These are phyloP conservation scores for Stictocephala bisonia DNA, from an alignment of 2,888 invertebrate genomes.

Conservation along the genomic window DNA sequence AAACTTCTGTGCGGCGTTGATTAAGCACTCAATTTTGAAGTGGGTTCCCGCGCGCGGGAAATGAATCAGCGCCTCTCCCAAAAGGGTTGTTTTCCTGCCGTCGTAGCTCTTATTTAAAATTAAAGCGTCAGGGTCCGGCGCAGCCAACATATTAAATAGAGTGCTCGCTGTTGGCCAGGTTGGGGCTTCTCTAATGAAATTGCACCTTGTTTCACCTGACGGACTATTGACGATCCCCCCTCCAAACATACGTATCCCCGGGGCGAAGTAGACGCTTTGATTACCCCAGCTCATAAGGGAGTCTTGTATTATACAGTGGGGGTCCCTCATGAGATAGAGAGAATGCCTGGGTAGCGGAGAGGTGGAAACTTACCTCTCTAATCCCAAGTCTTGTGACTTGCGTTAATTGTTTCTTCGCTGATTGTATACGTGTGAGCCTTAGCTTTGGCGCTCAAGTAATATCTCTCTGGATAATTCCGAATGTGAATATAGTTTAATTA, in stretches of 20 bases:
- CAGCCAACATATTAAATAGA: background rate
- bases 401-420: too few relatives aligned
- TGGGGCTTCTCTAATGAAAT: conserved; percentile 31
- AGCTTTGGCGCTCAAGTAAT: too few relatives aligned
- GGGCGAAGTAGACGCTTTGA: conserved; percentile 10
- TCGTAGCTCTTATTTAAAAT: conserved; percentile 39
- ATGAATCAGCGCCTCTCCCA: conserved; percentile 36
- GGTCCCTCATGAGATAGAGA: too few relatives aligned
- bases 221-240: conserved; percentile 12
- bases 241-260: too few relatives aligned
- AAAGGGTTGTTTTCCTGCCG: conserved; percentile 42
- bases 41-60: conserved; percentile 34
- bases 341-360: too few relatives aligned
- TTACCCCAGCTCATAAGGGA: conserved; percentile 1
- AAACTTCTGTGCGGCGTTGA: conserved; percentile 9
- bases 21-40: conserved; percentile 43
- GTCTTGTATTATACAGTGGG: conserved; percentile 34
- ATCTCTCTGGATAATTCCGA: too few relatives aligned
- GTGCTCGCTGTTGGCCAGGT: background rate
- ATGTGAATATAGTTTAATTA: too few relatives aligned
- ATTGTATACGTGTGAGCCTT: too few relatives aligned
- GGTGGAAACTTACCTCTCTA: too few relatives aligned
- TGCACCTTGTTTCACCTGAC: conserved; percentile 25
- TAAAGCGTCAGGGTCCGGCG: conserved; percentile 11
- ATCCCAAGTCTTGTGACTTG: too few relatives aligned